A percentile compares a stretch with the other conserved stretches of the same genome.
phyloP scores from a whole-genome alignment of 2,888 invertebrate species.

The Orthosia gothica region DNA sequence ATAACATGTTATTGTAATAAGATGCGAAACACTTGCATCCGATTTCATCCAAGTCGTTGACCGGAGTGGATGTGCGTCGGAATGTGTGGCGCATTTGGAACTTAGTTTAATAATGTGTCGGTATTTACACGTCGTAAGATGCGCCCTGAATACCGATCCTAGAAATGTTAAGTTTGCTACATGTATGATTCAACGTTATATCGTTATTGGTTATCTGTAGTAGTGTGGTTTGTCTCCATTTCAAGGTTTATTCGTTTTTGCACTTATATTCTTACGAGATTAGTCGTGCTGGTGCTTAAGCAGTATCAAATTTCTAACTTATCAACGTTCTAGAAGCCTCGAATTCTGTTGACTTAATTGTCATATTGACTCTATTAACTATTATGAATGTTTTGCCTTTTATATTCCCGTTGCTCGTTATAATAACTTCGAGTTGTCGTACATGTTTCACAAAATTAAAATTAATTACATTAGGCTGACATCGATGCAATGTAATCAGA shows the following conservation, averaged over 20 bases:
- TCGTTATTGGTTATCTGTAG: slow-evolving; percentile 25
- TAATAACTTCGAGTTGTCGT: slow-evolving; percentile 5
- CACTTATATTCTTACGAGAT: slow-evolving; percentile 25
- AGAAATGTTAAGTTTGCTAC: slow-evolving; percentile 62
- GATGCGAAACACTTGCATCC: slow-evolving; percentile 62
- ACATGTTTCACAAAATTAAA: slow-evolving; percentile 16
- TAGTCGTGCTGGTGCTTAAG: slow-evolving; percentile 13
- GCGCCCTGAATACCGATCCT: slow-evolving; percentile 74
- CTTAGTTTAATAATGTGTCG: slow-evolving; percentile 65
- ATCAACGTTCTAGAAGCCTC: slow-evolving; percentile 1
- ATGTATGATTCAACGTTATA: slow-evolving; percentile 23
- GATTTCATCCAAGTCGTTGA: slow-evolving; percentile 65
- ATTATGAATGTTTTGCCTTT: slow-evolving; percentile 4
- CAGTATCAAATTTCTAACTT: slow-evolving; percentile 27
- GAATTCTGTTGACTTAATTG: neutral
- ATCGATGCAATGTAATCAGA: slow-evolving; percentile 47
- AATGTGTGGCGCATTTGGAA: slow-evolving; percentile 64
- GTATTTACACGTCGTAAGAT: slow-evolving; percentile 69
- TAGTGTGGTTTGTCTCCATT: slow-evolving; percentile 12
- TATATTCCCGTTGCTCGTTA: neutral
- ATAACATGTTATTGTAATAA: slow-evolving; percentile 56
- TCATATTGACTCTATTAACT: slow-evolving; percentile 13
- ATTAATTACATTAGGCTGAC: slow-evolving; percentile 41
- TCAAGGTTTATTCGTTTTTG: slow-evolving; percentile 34
- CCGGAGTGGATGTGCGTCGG: slow-evolving; percentile 55